Conservation (phyloP, 2,797 vertebrate species). For the Cygnus olor region DNA sequence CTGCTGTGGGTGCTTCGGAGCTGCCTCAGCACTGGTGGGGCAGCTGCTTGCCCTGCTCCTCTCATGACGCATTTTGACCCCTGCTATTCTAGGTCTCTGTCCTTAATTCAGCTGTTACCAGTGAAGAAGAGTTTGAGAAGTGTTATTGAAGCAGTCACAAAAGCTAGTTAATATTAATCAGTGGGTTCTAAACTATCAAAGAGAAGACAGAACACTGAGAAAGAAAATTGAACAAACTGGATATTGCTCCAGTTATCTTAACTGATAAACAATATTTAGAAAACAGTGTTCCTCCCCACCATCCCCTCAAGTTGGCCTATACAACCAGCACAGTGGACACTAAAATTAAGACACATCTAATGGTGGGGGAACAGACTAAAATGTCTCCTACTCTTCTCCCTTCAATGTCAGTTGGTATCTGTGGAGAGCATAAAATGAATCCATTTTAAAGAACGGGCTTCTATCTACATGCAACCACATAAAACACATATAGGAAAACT, state of each 20-base stretch:
- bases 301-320: neutral
- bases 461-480: conserved; percentile 15
- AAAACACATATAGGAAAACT: conserved; percentile 27
- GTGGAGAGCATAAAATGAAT: neutral
- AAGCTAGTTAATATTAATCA: neutral
- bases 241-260: neutral
- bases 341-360: neutral
- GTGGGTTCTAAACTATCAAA: neutral
- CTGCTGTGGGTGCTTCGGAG: neutral
- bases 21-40: neutral
- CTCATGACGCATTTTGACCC: neutral
- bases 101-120: neutral
- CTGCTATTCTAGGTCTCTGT: neutral
- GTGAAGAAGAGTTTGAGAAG: neutral
- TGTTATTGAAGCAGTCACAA: neutral
- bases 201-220: neutral
- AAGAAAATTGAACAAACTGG: neutral
- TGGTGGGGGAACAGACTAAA: neutral
- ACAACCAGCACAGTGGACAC: neutral
- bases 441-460: neutral
- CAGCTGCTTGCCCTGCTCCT: neutral
- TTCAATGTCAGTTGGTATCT: neutral
- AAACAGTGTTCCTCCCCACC: neutral
- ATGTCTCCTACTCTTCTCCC: neutral
- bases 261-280: neutral